These are phyloP conservation scores for Conus canariensis DNA, from an alignment of 2,888 invertebrate species.

Conservation along the genomic window DNA sequence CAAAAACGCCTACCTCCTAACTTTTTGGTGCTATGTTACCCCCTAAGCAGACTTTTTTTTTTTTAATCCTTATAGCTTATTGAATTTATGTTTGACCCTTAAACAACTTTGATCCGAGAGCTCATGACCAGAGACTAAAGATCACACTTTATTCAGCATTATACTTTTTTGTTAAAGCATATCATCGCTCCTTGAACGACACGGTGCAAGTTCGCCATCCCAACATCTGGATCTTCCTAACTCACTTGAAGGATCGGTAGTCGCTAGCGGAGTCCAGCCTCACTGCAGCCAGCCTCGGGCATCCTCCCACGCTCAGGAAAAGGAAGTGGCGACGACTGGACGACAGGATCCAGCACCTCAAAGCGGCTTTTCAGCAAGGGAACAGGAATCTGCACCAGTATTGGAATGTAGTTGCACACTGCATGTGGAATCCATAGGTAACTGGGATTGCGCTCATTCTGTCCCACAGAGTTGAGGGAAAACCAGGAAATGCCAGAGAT, in stretches of 20 bases:
- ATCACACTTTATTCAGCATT: no score
- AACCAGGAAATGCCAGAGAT: no score
- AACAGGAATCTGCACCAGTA: constrained; percentile 23
- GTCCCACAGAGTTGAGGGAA: no score
- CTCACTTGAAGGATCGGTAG: constrained; percentile 12
- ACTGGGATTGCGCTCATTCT: no score
- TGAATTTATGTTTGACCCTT: no score
- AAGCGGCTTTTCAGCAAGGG: constrained; percentile 24
- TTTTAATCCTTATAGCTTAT: no score
- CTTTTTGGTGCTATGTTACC: neutral
- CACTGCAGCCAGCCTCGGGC: constrained; percentile 8
- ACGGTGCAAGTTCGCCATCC: constrained; percentile 12
- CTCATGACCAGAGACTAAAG: no score
- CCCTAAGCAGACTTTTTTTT: no score
- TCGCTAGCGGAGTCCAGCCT: neutral
- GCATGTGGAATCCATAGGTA: no score
- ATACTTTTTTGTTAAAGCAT: constrained; percentile 9
- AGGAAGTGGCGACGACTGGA: constrained; percentile 31
- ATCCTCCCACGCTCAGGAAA: constrained; percentile 17
- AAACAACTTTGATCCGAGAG: no score
- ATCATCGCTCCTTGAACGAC: constrained; percentile 11
- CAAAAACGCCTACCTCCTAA: neutral
- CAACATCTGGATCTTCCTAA: neutral
- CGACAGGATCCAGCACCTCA: constrained; percentile 26
- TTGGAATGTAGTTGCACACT: no score